Percentiles rank a stretch among this genome's conserved stretches.
Conservation (phyloP, 2,113 vertebrate species). For the Bagarius yarrelli region DNA sequence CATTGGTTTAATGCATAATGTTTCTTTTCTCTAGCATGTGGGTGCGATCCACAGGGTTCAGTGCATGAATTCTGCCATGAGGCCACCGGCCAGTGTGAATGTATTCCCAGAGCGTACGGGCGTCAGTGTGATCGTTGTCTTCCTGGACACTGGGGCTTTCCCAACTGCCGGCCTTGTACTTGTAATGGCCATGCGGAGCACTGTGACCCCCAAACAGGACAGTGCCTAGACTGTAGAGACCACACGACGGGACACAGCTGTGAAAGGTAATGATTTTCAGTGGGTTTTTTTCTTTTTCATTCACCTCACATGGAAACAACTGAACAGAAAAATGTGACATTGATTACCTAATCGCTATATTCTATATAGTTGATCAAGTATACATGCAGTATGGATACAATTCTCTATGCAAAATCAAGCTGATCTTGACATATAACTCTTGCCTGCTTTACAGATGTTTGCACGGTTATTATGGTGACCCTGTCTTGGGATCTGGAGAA, state of each 20-base stretch:
- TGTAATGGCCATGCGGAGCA: slow-evolving; percentile 86
- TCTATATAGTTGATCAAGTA: neutral
- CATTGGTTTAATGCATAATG: neutral
- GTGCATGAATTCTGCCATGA: slow-evolving; percentile 77
- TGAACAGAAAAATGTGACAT: neutral
- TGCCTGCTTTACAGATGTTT: slow-evolving; percentile 75
- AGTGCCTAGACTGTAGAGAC: slow-evolving; percentile 82
- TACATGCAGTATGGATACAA: neutral
- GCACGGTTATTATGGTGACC: slow-evolving; percentile 88
- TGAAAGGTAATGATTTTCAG: slow-evolving; percentile 74
- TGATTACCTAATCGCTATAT: neutral
- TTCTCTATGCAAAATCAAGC: neutral
- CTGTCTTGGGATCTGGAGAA: slow-evolving; percentile 86
- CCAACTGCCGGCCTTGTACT: slow-evolving; percentile 82
- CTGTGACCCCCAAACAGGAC: slow-evolving; percentile 78
- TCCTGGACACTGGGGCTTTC: slow-evolving; percentile 91
- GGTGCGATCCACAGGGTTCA: slow-evolving; percentile 84
- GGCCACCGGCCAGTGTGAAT: slow-evolving; percentile 85
- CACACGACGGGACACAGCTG: slow-evolving; percentile 83
- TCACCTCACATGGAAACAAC: neutral
- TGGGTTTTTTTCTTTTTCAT: neutral
- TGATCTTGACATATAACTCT: neutral
- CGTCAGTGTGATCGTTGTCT: slow-evolving; percentile 88
- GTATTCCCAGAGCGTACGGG: slow-evolving; percentile 77
- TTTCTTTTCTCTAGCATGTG: slow-evolving; percentile 73